Evolutionary conservation across 2,797 vertebrate species (phyloP).

Genomic region (Gadopsis bispinosus): DNA sequence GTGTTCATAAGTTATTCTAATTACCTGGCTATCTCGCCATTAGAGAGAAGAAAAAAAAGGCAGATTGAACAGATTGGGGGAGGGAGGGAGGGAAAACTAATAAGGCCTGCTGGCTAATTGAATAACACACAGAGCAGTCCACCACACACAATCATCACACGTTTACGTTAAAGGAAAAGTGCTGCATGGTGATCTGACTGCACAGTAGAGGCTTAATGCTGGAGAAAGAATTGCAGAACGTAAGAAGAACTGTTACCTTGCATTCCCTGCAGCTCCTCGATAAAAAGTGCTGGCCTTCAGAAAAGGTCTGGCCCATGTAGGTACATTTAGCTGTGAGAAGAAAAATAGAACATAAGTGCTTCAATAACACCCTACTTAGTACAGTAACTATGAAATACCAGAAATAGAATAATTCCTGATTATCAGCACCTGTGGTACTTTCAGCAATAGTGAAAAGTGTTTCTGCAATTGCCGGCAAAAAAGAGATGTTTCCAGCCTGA

Average conservation of each 20-base stretch:
- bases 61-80: slow-evolving; percentile 62
- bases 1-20: slow-evolving; percentile 73
- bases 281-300: slow-evolving; percentile 91
- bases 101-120: slow-evolving; percentile 60
- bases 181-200: slow-evolving; percentile 4
- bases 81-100: slow-evolving; percentile 57
- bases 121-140: slow-evolving; percentile 47
- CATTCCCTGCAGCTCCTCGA: slow-evolving; percentile 93
- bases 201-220: background rate
- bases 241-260: slow-evolving; percentile 83
- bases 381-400: slow-evolving; percentile 7
- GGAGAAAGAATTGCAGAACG: background rate
- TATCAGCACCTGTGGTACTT: background rate
- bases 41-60: slow-evolving; percentile 35
- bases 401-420: background rate
- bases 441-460: slow-evolving; percentile 13
- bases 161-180: slow-evolving; percentile 20
- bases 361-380: slow-evolving; percentile 8
- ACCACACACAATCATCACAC: slow-evolving; percentile 16
- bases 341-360: slow-evolving; percentile 13
- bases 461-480: slow-evolving; percentile 14
- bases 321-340: slow-evolving; percentile 89
- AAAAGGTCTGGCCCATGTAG: slow-evolving; percentile 90
- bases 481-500: slow-evolving; percentile 49
- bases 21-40: slow-evolving; percentile 63